phyloP scores from a whole-genome alignment of 2,113 vertebrate species.

The Pelecanus crispus region DNA sequence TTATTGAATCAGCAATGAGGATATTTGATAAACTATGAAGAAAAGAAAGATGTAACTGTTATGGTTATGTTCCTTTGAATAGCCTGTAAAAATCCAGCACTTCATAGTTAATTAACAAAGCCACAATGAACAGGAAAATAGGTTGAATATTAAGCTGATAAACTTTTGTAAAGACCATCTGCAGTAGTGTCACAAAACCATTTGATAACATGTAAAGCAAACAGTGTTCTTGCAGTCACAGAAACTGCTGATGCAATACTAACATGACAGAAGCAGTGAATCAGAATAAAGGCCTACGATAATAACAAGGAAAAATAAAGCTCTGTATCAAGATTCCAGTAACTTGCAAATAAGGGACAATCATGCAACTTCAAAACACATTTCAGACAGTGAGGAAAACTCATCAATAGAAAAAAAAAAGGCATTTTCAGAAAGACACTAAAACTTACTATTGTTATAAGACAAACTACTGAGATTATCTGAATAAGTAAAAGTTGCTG shows the following conservation, averaged over 20 bases:
- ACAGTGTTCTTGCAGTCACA: background rate
- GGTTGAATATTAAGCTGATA: background rate
- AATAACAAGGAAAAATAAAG: background rate
- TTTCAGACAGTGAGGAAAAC: background rate
- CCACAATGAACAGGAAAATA: background rate
- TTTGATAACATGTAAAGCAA: background rate
- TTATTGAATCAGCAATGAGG: background rate
- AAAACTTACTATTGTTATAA: background rate
- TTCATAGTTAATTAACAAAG: background rate
- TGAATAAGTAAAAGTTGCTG: background rate
- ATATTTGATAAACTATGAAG: background rate
- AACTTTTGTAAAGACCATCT: background rate
- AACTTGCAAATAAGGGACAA: background rate
- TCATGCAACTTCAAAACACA: background rate
- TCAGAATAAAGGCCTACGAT: background rate
- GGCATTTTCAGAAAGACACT: background rate
- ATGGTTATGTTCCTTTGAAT: background rate
- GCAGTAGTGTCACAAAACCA: background rate
- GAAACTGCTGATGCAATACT: background rate
- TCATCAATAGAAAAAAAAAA: background rate
- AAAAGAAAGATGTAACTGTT: background rate
- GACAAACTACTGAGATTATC: background rate
- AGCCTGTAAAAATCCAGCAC: background rate
- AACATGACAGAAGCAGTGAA: background rate
- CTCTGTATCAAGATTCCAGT: background rate